Conservation (phyloP, 1,140 invertebrate genomes). For the Sitophilus oryzae region DNA sequence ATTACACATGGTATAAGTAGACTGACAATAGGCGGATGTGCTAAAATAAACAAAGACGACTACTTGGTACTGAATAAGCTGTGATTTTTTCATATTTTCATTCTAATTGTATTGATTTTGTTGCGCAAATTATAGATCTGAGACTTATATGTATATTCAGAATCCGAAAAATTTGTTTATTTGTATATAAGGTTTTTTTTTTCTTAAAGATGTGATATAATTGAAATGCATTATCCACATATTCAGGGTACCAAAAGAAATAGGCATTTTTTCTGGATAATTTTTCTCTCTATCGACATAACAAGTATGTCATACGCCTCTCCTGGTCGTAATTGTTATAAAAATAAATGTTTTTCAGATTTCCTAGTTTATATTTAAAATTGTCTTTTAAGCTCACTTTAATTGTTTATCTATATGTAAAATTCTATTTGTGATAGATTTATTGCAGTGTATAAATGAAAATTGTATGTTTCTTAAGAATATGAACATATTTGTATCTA, state of each 20-base stretch:
- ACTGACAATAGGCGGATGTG: no score
- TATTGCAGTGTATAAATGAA: constrained; percentile 27
- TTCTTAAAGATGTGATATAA: no score
- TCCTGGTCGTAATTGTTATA: constrained; percentile 10
- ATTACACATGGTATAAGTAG: no score
- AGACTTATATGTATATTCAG: no score
- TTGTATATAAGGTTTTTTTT: no score
- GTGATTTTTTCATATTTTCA: no score
- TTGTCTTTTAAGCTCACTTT: constrained; percentile 16
- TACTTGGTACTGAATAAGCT: no score
- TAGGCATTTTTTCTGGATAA: background rate
- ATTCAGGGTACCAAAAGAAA: background rate
- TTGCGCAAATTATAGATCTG: no score
- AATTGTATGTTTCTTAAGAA: constrained; percentile 30
- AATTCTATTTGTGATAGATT: constrained; percentile 32
- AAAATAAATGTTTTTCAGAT: constrained; percentile 19
- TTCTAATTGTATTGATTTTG: no score
- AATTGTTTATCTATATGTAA: constrained; percentile 23
- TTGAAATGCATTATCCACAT: no score
- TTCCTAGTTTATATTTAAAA: constrained; percentile 17
- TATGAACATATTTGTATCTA: constrained; percentile 26
- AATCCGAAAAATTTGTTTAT: no score
- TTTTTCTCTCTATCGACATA: background rate
- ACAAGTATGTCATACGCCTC: constrained; percentile 10
- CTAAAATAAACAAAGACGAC: no score